Conservation (phyloP, 1,140 invertebrate genomes). For the Lepidurus couesii region DNA sequence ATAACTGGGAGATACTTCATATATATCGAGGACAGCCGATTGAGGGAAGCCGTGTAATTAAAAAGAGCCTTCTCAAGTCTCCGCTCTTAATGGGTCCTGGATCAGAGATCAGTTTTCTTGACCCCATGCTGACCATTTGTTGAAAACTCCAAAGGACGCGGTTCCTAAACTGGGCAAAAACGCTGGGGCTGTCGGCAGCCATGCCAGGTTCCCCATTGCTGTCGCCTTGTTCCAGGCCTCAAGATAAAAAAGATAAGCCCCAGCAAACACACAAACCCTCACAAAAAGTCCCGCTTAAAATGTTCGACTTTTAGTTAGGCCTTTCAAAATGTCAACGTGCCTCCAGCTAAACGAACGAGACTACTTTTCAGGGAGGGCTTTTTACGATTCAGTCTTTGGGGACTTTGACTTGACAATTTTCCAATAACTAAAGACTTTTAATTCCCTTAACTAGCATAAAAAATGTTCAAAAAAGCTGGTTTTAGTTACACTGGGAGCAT, state of each 20-base stretch:
- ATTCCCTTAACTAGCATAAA: no score
- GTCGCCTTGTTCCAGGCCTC: neutral
- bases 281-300: neutral
- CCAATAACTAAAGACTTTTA: no score
- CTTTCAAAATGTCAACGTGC: no score
- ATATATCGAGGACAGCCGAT: neutral
- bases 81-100: neutral
- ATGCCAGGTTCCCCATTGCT: neutral
- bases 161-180: neutral
- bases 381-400: no score
- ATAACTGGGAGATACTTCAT: neutral
- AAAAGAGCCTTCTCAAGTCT: neutral
- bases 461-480: no score
- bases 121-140: conserved; percentile 1
- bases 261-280: neutral
- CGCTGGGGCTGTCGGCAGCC: neutral
- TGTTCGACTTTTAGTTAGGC: neutral
- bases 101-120: neutral
- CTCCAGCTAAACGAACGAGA: no score
- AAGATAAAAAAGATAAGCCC: conserved; percentile 1
- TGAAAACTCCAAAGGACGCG: neutral
- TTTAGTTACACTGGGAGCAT: no score
- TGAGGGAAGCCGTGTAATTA: neutral
- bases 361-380: no score
- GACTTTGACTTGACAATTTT: no score